Evolutionary conservation across 1,140 invertebrate species (phyloP), one percentile per base, ranked within the genome.

Genomic region (Scaptomyza pallida): DNA sequence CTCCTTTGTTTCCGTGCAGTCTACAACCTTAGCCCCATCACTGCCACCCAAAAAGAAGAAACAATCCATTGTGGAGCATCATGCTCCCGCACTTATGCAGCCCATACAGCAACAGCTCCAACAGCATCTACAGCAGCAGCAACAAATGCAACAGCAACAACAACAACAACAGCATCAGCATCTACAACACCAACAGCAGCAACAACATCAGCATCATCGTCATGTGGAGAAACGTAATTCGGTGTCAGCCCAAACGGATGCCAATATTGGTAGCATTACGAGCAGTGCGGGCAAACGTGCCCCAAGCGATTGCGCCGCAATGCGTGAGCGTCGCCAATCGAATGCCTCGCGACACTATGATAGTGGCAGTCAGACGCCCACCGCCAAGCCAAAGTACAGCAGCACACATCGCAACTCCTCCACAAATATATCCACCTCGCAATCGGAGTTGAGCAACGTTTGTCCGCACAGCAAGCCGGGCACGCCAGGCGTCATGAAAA

Each of bases 171-270:
- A 79, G 10, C 73, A 77, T 6, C 85, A 79, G 5, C n/a, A n/a
- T n/a, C n/a, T n/a, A n/a, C n/a, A 26, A 26, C 5, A 2, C 21
- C 72, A 74, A 12, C 79, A 85, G 13, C 78, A 83, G 33, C 72
- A 72, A 23, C 74, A 75, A 19, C 89, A 90, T 30, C 76, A 82
- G 12, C 63, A 81, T 19, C 75, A 90, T 54, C 80, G 67, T 17
- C 80, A 88, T 30, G 52, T 78, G 8, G 90, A 91, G 30, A 91
- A 91, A 72, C 73, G 90, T 0, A 91, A 88, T 37, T 91, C 90
- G 9, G 90, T 91, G 15, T 91, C 90, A 16, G 90, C 89, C 5
- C 90, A 91, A 57, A 91, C 90, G 3, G 89, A 91, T 57, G 82
- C 76, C 13, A 91, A 89, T 45, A 90, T 90, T 13, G 73, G 80